phyloP scores from a whole-genome alignment of 2,113 vertebrate species.

The Panurus biarmicus region DNA sequence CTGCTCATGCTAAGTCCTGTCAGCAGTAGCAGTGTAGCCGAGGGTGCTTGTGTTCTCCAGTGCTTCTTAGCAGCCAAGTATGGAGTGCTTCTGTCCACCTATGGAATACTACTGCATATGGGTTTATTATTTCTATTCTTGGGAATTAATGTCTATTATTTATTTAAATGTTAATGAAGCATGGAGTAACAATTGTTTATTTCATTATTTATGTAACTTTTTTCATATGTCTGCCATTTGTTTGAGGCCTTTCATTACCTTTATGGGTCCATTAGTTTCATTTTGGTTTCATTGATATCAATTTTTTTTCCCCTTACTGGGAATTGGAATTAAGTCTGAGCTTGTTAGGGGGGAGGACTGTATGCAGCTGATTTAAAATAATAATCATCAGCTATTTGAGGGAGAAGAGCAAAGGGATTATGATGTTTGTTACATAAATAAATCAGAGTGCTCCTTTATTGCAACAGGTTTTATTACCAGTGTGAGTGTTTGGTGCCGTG shows the following conservation, averaged over 20 bases:
- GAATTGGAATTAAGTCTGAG: background rate
- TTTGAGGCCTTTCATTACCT: background rate
- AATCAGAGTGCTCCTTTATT: background rate
- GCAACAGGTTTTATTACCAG: background rate
- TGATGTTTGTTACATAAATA: background rate
- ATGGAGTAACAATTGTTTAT: background rate
- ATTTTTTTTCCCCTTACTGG: background rate
- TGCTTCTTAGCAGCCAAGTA: background rate
- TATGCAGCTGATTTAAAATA: background rate
- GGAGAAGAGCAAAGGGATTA: background rate
- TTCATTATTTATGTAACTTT: background rate
- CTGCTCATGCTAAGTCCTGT: background rate
- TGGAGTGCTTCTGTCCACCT: background rate
- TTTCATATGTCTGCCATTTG: background rate
- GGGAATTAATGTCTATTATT: background rate
- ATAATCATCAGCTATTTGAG: background rate
- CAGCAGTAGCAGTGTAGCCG: background rate
- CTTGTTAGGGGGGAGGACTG: background rate
- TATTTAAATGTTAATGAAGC: background rate
- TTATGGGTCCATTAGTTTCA: background rate
- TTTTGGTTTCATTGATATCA: background rate
- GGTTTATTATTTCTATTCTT: background rate
- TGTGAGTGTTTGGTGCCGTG: background rate
- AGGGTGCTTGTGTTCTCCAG: background rate
- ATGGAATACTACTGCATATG: background rate